Base-by-base conservation (phyloP, 2,797 vertebrate species). In the Cyprinodon diabolis region DNA sequence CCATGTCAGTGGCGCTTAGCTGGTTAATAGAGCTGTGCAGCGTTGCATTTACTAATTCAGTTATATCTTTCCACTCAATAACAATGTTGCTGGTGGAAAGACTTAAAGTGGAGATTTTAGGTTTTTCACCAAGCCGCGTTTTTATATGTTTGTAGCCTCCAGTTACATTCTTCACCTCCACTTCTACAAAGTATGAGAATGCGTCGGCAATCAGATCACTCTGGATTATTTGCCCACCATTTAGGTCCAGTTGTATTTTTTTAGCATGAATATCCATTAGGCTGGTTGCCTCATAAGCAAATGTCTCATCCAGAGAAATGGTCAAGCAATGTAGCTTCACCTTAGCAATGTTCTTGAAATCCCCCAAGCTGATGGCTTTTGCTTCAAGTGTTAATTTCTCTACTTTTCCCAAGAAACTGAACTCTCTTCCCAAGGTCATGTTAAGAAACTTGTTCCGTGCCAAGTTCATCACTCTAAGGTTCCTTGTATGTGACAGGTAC, bases 401-500 rank as follows among this genome's bases (percentile, higher is more conserved):
- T 84, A 98, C 78, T 37, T 45, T 82, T 23, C 78, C 66, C 75
- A 96, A 89, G 35, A 68, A 86, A 1, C 86, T 69, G 21, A 93
- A 95, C 66, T 95, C 93, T 7, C 67, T 72, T 4, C 92, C 94
- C 19, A 96, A 72, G 1, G 93, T 93, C 90, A 96, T 74, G 0
- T 47, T 71, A 30, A 66, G 62, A 77, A 96, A 96, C 37, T 76
- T 60, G 83, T 97, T 97, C 76, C 86, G 93, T 58, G 94, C 93
- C 84, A 97, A 85, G 88, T 96, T 95, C 56, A 97, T 82, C 43
- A 89, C 84, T 72, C 62, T 81, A 9, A 98, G 94, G 72, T 78
- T 80, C 0, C 13, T 54, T 0, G 86, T 75, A 66, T 90, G 78
- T n/a, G 79, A n/a, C 68, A 97, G 83, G 55, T 91, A 93, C 30